Evolutionary conservation across 2,797 vertebrate species (phyloP), one percentile per base, ranked within the genome.

Genomic region (Sebastes alutus): DNA sequence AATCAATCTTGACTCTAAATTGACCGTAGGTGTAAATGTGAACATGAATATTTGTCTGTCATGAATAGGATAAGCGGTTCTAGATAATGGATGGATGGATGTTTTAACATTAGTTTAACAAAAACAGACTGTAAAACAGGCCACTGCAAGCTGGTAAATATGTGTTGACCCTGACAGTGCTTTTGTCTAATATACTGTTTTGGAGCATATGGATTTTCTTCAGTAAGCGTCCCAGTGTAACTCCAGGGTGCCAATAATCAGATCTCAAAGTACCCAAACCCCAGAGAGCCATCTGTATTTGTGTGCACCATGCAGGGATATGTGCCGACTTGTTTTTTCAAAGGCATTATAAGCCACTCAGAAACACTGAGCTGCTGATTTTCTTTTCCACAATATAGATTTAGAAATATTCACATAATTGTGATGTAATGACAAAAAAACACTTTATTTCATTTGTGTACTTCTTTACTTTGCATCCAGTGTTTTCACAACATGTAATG

Each of bases 401-500:
- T 3, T 9, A 38, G 27, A 80, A 62, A 73, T 56, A 0, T 22
- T 7, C 46, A 81, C 23, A 76, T 3, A 46, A 6, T 10, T 70
- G 4, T 9, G 22, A 70, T 77, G 12, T 30, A 58, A 67, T 32
- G 13, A 46, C 69, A 38, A 38, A 38, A 54, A 16, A 59, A 67
- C 63, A 59, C 35, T 88, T 90, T 66, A 80, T 87, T 90, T 75
- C 1, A 82, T 83, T 80, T 63, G 69, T 88, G 73, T 82, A 52
- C 65, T 79, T 86, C 13, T 79, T 88, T 75, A 54, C 29, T 88
- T 84, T 86, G 64, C 73, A 85, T 76, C 54, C 8, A 74, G 64
- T 42, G 55, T 58, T 78, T 80, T 82, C 66, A 87, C 54, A 85
- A 80, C 63, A 86, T 63, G 46, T 59, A 66, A 84, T 16, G 75